Percentiles rank a stretch among this genome's conserved stretches.
phyloP scores from a whole-genome alignment of 2,797 vertebrate species.

The Diglossa cyanea region DNA sequence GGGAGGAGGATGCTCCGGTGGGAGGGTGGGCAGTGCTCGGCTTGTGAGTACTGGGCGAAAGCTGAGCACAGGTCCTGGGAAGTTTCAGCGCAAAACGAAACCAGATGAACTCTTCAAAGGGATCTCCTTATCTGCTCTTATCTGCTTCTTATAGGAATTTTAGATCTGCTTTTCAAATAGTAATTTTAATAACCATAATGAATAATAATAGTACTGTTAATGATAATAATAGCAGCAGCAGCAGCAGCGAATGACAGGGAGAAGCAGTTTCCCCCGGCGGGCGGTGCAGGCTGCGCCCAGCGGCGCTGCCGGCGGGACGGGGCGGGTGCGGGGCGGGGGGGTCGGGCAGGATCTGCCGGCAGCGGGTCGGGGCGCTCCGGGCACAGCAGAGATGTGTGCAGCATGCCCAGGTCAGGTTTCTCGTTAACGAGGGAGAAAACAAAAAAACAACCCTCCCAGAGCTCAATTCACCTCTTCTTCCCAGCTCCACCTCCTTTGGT shows the following conservation, averaged over 20 bases:
- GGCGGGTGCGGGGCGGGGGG: not conserved
- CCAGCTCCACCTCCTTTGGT: not conserved
- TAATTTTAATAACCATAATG: not conserved
- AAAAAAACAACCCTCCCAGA: not conserved
- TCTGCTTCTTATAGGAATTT: conserved; percentile 52
- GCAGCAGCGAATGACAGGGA: not conserved
- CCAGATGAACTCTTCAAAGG: conserved; percentile 70
- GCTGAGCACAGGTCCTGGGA: not conserved
- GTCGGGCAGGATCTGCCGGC: not conserved
- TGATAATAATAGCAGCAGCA: not conserved
- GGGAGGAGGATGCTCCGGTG: not conserved
- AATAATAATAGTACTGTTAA: not conserved
- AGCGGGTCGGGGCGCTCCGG: not conserved
- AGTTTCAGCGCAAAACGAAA: conserved; percentile 70
- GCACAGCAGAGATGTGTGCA: not conserved
- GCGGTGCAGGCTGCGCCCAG: not conserved
- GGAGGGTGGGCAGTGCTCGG: not conserved
- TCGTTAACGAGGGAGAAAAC: not conserved
- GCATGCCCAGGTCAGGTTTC: not conserved
- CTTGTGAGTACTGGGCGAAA: not conserved
- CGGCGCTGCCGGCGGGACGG: not conserved
- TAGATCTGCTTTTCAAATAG: not conserved
- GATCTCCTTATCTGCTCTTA: conserved; percentile 38
- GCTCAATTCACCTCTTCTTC: not conserved
- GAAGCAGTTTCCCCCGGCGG: not conserved